Base-by-base conservation (phyloP, 2,888 invertebrate genomes). In the Bedellia somnulentella region DNA sequence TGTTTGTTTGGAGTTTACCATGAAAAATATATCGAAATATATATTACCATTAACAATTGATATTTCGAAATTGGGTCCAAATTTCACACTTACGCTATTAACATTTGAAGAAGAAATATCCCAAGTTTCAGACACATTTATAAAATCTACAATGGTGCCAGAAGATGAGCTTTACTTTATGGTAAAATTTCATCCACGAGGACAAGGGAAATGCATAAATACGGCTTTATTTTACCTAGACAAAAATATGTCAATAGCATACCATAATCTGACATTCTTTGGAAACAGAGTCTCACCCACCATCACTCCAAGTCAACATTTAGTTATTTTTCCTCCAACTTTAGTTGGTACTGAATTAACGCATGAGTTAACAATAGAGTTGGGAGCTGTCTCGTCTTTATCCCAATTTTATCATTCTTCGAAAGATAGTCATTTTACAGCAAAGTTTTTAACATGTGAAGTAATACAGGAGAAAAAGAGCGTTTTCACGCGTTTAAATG, bases 11-110 rank as follows among this genome's bases (percentile, higher is more conserved):
- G 43, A 55, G 22, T 75, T 75, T 38, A 52, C 57, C 5, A 63
- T 70, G 47, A 61, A 42, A n/a, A 75, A 75, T 41, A 34, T 71
- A 27, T 71, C 71, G 2, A 73, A 62, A 45, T 61, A 59, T 45
- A 45, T 47, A 33, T 51, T 73, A 27, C 37, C 49, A 33, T 36
- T 71, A 2, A 55, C 60, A 13, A 63, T 75, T 34, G 5, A 56
- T 14, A 62, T 48, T 12, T 40, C 57, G 23, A 75, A 68, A 37
- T 38, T 75, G 32, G 33, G 45, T 2, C 71, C 73, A 28, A 45
- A 49, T 34, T 75, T 71, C 40, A 45, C 52, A 10, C 44, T 75
- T 29, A n/a, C n/a, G n/a, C n/a, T n/a, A n/a, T n/a, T n/a, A n/a
- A 46, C 57, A 16, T 36, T 64, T 15, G 16, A 35, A 9, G 47